Evolutionary conservation across 2,113 vertebrate species (phyloP), one percentile per base, ranked within the genome.

Genomic region (Mola mola): DNA sequence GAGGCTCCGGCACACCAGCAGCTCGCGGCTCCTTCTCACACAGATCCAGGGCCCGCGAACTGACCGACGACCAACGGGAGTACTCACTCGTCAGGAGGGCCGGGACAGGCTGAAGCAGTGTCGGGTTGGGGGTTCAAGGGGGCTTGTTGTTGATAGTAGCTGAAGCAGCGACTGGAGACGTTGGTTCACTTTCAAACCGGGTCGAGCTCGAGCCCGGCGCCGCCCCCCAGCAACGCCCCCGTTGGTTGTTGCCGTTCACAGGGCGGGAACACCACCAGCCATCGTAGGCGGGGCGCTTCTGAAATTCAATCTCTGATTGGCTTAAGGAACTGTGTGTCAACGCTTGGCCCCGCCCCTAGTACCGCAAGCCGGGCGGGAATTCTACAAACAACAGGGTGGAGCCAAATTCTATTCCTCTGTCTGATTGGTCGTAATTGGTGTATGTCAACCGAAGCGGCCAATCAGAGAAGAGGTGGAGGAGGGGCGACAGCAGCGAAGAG

Each of bases 121-220:
- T 63, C 6, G 64, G 57, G 28, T 20, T 38, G 15, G 66, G 7
- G 24, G 38, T 31, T 61, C 16, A 5, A 43, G 69, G 66, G 13
- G 31, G 72, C 51, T 70, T 83, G 82, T 78, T 84, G 80, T 72
- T 82, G 83, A 86, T 83, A 36, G 70, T 17, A 51, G 53, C 34
- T 73, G 80, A 37, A 79, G 60, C 72, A 38, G 71, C 57, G 68
- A 85, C 83, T 84, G 72, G 50, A 83, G 77, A 25, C 44, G 49
- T 59, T 71, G 72, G 28, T 74, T 77, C 85, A 78, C 80, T 79
- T 87, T 88, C 81, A 84, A 88, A 88, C 82, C 83, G 86, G 88
- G 77, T 81, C 75, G 82, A 86, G 67, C 82, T 71, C 9, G 12
- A 55, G 38, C 13, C 0, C 22, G 24, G 21, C 21, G 26, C 50